Percentiles rank a stretch among this genome's conserved stretches.
These are phyloP conservation scores for Palythoa grandis DNA, from an alignment of 92 coral and sea anemone species.

Conservation along the genomic window DNA sequence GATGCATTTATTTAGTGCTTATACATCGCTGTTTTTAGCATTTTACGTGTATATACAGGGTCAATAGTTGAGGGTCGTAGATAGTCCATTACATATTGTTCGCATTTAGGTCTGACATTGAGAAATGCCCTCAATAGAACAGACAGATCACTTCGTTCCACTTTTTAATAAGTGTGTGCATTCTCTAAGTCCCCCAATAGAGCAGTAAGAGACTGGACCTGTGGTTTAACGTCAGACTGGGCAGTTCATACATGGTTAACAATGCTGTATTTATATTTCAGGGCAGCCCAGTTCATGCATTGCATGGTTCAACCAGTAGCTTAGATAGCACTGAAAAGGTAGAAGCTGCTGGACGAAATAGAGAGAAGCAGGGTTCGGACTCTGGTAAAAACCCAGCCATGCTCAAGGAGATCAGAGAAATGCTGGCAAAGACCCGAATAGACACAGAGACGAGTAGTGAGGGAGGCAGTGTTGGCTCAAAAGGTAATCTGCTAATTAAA, in stretches of 20 bases:
- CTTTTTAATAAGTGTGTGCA: no score
- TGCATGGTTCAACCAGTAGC: constrained; percentile 79
- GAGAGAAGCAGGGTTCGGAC: background rate
- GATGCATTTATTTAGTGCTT: no score
- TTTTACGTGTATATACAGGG: no score
- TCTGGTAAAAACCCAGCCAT: constrained; percentile 10
- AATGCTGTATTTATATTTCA: background rate
- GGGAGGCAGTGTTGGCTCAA: background rate
- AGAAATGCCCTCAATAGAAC: no score
- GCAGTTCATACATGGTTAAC: background rate
- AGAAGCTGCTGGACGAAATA: background rate
- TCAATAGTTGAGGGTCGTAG: no score
- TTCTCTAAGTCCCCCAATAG: no score
- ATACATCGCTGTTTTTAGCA: no score
- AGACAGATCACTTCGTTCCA: no score
- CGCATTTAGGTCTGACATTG: no score
- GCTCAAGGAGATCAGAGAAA: constrained; percentile 18
- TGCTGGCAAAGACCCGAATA: constrained; percentile 13
- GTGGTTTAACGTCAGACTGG: background rate
- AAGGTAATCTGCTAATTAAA: constrained; percentile 12
- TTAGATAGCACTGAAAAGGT: constrained; percentile 32
- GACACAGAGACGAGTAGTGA: background rate
- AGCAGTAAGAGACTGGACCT: no score
- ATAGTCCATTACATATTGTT: no score
- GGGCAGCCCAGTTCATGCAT: constrained; percentile 38